Percentiles rank a stretch among this genome's conserved stretches.
Conservation (phyloP, 2,113 vertebrate species). For the Cervus canadensis region DNA sequence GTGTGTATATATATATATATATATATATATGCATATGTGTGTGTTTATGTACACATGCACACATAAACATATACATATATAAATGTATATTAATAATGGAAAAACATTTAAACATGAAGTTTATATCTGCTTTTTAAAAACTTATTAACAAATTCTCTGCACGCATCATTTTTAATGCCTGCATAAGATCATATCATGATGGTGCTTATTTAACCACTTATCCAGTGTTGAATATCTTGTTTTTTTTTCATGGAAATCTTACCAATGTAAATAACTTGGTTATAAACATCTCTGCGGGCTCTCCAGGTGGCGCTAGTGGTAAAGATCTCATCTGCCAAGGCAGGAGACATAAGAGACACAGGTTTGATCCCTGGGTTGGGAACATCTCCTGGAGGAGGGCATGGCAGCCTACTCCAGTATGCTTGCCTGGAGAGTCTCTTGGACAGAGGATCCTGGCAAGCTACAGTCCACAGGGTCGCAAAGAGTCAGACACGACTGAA, state of each 20-base stretch:
- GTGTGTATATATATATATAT: not conserved
- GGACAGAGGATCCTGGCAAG: not conserved
- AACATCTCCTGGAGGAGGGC: not conserved
- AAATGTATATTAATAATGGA: not conserved
- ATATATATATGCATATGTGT: not conserved
- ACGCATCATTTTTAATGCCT: not conserved
- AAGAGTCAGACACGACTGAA: not conserved
- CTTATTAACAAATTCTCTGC: not conserved
- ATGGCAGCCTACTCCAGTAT: not conserved
- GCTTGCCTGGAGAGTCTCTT: not conserved
- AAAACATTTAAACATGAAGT: not conserved
- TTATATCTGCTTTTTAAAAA: not conserved
- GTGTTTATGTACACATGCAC: not conserved
- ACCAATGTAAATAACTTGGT: not conserved
- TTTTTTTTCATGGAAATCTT: not conserved
- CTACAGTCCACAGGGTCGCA: not conserved
- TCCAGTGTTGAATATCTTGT: not conserved
- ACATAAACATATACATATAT: not conserved
- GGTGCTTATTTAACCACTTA: not conserved
- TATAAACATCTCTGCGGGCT: not conserved
- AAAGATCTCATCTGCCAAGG: not conserved
- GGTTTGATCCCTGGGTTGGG: not conserved
- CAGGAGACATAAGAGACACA: not conserved
- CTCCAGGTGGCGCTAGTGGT: not conserved
- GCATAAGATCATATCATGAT: not conserved